Evolutionary conservation across 2,888 invertebrate genomes (phyloP), one percentile per base, ranked within the genome.

Genomic region (Lithosia quadra): DNA sequence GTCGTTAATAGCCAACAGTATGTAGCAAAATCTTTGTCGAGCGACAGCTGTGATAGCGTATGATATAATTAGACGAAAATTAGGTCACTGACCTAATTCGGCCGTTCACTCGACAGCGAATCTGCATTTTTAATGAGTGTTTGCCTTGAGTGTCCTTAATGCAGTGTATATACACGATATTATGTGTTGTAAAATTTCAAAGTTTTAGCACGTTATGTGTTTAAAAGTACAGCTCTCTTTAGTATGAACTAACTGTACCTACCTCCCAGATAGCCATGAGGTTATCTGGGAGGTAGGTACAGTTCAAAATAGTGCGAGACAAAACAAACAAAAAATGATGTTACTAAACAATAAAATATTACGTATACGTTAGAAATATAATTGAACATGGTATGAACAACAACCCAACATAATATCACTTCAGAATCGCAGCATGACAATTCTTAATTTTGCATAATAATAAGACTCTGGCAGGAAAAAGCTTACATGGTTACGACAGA

Each of bases 81-180:
- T 49, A n/a, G 49, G 28, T 39, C 28, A 24, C 9, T 28, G 43
- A 49, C 43, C 43, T n/a, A 49, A 24, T 62, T 62, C 11, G 15
- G 62, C 13, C 11, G 36, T 22, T 21, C 36, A 22, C 22, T 22
- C 60, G 21, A 60, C 60, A 21, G 34, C 21, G 22, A 60, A 60
- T 60, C 60, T 60, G 60, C 60, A 60, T 60, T 28, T 62, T 62
- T 28, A 43, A 62, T 36, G 28, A 61, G 10, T 43, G 62, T 43
- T 62, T 49, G 49, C n/a, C 43, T 49, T n/a, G 60, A 39, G 34
- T 58, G 4, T 34, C 58, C 33, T 18, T 57, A 57, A 28, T 58
- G 34, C 58, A 58, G 33, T 56, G 21, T 58, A 34, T 58, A 58
- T 33, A 28, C 28, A 56, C 28, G 56, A 15, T 49, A 49, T n/a